Conservation (phyloP, 2,888 invertebrate species). For the Euspilapteryx auroguttella region DNA sequence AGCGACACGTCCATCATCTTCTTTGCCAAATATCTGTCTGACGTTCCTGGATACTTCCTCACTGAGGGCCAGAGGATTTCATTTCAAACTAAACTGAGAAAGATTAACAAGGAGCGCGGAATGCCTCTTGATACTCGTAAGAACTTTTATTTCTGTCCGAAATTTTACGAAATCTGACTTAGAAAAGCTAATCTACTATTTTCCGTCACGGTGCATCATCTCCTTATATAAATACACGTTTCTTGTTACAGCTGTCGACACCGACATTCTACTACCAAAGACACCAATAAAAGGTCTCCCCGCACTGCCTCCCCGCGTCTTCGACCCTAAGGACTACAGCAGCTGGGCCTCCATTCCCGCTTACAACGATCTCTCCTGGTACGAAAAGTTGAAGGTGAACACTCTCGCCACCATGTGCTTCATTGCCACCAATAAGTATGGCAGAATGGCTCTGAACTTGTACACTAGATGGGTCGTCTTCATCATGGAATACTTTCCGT, state of each 20-base stretch:
- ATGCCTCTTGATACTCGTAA: conserved; percentile 26
- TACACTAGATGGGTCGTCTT: conserved; percentile 61
- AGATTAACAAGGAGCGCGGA: conserved; percentile 23
- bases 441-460: conserved; percentile 64
- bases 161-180: too few relatives aligned
- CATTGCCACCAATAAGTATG: conserved; percentile 43
- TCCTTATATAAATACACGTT: too few relatives aligned
- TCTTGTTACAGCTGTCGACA: too few relatives aligned
- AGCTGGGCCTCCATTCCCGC: conserved; percentile 31
- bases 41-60: conserved; percentile 58
- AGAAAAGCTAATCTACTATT: too few relatives aligned
- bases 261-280: too few relatives aligned
- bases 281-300: too few relatives aligned
- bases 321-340: conserved; percentile 41
- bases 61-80: conserved; percentile 25
- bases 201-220: too few relatives aligned
- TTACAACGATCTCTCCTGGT: conserved; percentile 32
- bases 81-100: conserved; percentile 18
- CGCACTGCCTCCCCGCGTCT: too few relatives aligned
- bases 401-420: conserved; percentile 13
- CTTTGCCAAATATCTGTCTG: conserved; percentile 54
- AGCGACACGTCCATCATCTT: conserved; percentile 57
- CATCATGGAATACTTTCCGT: conserved; percentile 69
- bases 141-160: too few relatives aligned
- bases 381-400: conserved; percentile 23